Base-by-base conservation (phyloP, 2,888 invertebrate species). In the Digitonthophagus gazella region DNA sequence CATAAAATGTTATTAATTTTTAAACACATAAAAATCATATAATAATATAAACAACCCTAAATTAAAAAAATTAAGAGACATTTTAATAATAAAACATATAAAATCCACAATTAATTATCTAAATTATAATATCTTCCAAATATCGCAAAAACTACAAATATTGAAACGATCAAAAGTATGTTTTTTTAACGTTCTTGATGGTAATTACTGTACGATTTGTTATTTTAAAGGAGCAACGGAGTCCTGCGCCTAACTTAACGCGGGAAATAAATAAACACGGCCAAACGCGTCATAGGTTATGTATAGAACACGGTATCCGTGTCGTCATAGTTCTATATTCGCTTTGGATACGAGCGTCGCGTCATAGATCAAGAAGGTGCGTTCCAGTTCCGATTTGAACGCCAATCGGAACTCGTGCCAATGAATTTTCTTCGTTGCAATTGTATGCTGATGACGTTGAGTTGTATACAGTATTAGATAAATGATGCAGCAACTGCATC, bases 201-300 rank as follows among this genome's bases (percentile, higher is more conserved):
- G 8, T 58, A 15, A 14, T 58, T 16, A 16, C 6, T 57, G 6
- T 11, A 57, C 14, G 14, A n/a, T 58, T 58, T 58, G 58, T 15
- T 15, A 58, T 58, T 58, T 58, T 58, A 58, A 18, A 3, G 15
- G 58, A 14, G 15, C 0, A 58, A 14, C 58, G 58, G 2, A 14
- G 4, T 18, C 58, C 58, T 58, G 15, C 14, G 15, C 18, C 18
- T 16, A 58, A 58, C 15, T 58, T 15, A 8, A 16, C 15, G 18
- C 19, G 8, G 18, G 61, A 20, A 61, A 61, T 61, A 61, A 61
- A 61, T 61, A 61, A 61, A 61, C 61, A 61, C 4, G 15, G 18
- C n/a, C 61, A 18, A 61, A 44, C 28, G 61, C 61, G 61, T 61
- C 61, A 61, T 61, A 18, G 61, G 61, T 61, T 61, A 61, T 61